These are phyloP conservation scores for Nematostella vectensis DNA, from an alignment of 92 coral and sea anemone species.

Conservation along the genomic window DNA sequence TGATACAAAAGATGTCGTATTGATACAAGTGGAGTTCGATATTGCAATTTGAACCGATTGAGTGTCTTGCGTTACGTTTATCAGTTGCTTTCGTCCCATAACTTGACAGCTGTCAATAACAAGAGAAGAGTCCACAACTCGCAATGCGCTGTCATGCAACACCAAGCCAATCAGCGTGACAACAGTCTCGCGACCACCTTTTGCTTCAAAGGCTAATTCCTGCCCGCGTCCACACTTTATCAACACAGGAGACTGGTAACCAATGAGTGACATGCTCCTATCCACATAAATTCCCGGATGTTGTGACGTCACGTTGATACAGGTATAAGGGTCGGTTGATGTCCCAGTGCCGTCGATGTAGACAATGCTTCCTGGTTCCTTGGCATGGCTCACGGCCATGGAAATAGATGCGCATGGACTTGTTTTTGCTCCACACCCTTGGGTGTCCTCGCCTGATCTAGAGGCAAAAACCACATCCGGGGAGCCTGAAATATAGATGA, in stretches of 20 bases:
- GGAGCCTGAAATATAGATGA: too few relatives aligned
- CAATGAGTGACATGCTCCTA: conserved; percentile 19
- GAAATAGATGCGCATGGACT: conserved; percentile 31
- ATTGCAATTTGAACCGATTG: conserved; percentile 2
- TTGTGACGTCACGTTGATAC: conserved; percentile 6
- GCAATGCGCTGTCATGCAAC: conserved; percentile 6
- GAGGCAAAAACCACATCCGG: too few relatives aligned
- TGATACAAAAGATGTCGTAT: not conserved
- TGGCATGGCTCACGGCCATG: conserved; percentile 22
- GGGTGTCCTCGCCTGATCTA: conserved; percentile 12
- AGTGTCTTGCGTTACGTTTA: conserved; percentile 12
- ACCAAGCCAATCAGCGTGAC: conserved; percentile 3
- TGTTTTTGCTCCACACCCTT: conserved; percentile 7
- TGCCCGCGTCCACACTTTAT: conserved; percentile 15
- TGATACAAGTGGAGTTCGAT: conserved; percentile 1
- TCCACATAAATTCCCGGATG: conserved; percentile 13
- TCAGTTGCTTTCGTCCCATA: not conserved
- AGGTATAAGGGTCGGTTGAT: conserved; percentile 12
- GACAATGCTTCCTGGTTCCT: conserved; percentile 9
- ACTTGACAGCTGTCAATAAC: conserved; percentile 12
- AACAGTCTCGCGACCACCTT: not conserved
- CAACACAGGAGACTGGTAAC: conserved; percentile 3
- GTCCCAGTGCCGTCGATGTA: conserved; percentile 40
- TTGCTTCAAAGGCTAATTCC: not conserved
- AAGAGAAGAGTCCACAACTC: conserved; percentile 11